Evolutionary conservation across 2,113 vertebrate species (phyloP), one percentile per base, ranked within the genome.

Genomic region (Gila orcuttii): DNA sequence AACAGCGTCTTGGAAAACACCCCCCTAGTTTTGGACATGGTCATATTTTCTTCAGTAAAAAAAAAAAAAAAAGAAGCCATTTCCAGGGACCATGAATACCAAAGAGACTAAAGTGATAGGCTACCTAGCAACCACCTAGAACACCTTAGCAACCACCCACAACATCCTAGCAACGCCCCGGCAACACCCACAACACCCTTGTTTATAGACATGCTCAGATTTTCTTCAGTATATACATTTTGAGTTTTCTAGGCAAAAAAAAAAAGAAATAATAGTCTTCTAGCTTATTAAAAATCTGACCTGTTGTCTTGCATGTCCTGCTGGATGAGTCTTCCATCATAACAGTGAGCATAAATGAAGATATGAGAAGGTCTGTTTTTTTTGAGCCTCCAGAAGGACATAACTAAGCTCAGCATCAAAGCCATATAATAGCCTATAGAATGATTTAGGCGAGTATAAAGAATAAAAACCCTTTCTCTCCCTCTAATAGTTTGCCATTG

Each of bases 401-500:
- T 21, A 55, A 76, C 39, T 62, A 45, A 87, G 36, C 45, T 57
- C 17, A 25, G 23, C 55, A 52, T 84, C 52, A 84, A 80, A 84
- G 28, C 31, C 13, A 39, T 52, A 47, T 28, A 68, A 15, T 25
- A 36, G 55, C 6, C 2, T n/a, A 45, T 86, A 55, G 85, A 75
- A 25, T 68, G 59, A 57, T n/a, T 85, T 25, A 11, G 33, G 31
- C 7, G 3, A 31, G 23, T 57, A 71, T 85, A 71, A 85, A 13
- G 21, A 39, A 52, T 57, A 77, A 45, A 2, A 21, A 66, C 76
- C 9, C 57, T 77, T 31, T 77, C 28, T 79, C 28, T 86, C 39
- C 21, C 23, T 87, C 59, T 79, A 55, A 68, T 66, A 82, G 21
- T 60, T 83, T 83, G 79, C 59, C 82, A 28, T 23, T 25, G 64